Base-by-base conservation (phyloP, 2,888 invertebrate species). In the Cheilosia variabilis region DNA sequence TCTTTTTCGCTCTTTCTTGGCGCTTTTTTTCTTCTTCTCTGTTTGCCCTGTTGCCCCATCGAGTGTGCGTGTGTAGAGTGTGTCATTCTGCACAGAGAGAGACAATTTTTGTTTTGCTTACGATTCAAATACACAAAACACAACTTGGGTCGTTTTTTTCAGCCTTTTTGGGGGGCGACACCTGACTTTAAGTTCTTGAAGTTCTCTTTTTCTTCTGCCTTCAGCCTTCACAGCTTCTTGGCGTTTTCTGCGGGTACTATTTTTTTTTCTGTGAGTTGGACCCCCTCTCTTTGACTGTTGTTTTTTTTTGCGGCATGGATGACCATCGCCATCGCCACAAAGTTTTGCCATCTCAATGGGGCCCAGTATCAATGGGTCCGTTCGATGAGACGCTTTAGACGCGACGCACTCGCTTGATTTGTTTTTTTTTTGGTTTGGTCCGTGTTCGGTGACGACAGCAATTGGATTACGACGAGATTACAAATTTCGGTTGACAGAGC, bases 291-390 rank as follows among this genome's bases (percentile, higher is more conserved):
- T 66, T 69, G 81, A 57, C 60, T 72, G 62, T 60, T 69, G 65
- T 55, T 68, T 71, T 63, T 77, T 84, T 75, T 58, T 62, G 81
- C 76, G 72, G 63, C 60, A 55, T 45, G 37, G 75, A 80, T 86
- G 84, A 86, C 80, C 84, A 84, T 75, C 80, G 80, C 84, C 84
- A 86, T 81, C 81, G 81, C 81, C 81, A 62, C 80, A 80, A 66
- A 80, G 80, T 76, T 84, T 86, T 81, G 86, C 86, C 86, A 86
- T 81, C 80, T 86, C 57, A 76, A 81, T 81, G 76, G 76, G 80
- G 53, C 58, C 76, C 86, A 86, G 86, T 86, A 86, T 86, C 86
- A 86, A 76, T 86, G 81, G 86, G 72, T 86, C 86, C 77, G 86
- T 86, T 86, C 86, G 81, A 71, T 77, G 81, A 77, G 81, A 81